Evolutionary conservation across 1,140 invertebrate genomes (phyloP).

Genomic region (Drosophila tristis): DNA sequence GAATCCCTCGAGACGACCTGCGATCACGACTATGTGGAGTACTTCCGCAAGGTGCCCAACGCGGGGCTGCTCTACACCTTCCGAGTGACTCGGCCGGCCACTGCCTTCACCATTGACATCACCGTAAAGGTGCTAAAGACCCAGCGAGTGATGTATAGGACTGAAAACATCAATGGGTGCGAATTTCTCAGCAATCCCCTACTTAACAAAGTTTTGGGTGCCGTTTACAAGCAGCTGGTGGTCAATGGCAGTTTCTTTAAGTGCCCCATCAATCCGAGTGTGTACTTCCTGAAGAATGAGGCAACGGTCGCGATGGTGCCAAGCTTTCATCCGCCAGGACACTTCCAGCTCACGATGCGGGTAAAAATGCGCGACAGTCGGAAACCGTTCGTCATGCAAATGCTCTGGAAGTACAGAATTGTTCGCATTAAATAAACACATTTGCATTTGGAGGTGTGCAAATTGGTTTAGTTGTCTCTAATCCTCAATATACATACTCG

Average conservation of each 20-base stretch:
- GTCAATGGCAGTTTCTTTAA: constrained; percentile 53
- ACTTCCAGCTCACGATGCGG: constrained; percentile 20
- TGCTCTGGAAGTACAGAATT: constrained; percentile 49
- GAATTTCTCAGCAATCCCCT: constrained; percentile 34
- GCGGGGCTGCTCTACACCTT: constrained; percentile 24
- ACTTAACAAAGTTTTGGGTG: constrained; percentile 17
- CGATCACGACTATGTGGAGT: constrained; percentile 46
- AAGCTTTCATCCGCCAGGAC: constrained; percentile 18
- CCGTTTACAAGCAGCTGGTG: constrained; percentile 32
- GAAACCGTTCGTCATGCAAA: constrained; percentile 40
- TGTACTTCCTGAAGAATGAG: constrained; percentile 27
- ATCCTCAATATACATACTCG: constrained; percentile 9
- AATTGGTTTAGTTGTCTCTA: constrained; percentile 45
- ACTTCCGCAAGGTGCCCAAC: constrained; percentile 29
- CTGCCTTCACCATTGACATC: constrained; percentile 37
- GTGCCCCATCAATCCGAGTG: constrained; percentile 45
- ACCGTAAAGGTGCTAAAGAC: constrained; percentile 10
- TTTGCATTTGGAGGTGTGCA: constrained; percentile 37
- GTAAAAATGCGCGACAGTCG: constrained; percentile 22
- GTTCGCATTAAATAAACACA: constrained; percentile 50
- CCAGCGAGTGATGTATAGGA: constrained; percentile 33
- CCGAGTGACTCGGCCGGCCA: constrained; percentile 6
- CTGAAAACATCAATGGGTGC: constrained; percentile 39
- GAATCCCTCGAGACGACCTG: constrained; percentile 34
- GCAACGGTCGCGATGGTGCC: background rate